Evolutionary conservation across 2,888 invertebrate genomes (phyloP), one percentile per base, ranked within the genome.

Genomic region (Macaria liturata): DNA sequence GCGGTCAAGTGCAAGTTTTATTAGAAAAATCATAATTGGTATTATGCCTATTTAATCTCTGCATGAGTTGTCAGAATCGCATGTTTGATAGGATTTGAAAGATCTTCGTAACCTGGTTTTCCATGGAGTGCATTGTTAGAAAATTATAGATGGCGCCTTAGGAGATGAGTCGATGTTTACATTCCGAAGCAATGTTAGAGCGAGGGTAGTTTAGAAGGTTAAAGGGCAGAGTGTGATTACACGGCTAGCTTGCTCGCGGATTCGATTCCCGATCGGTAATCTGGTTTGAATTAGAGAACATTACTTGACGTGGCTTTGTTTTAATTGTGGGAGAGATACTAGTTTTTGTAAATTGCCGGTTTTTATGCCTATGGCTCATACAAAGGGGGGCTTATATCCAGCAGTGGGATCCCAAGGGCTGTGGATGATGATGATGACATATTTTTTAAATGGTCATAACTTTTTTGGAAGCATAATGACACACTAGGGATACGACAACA

Each of bases 131-230:
- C 78, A 88, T 88, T 86, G 89, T 85, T 86, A 80, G 87, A 84
- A 90, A 90, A 91, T 91, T 91, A 91, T 83, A 90, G 91, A 90
- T 90, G 91, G 91, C 91, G 91, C 91, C 89, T 86, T 67, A 77
- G 85, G 85, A 89, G 88, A 88, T 87, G 84, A 83, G 70, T 74
- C 74, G 85, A 79, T 91, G 91, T 91, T 91, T 91, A 90, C 91
- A 91, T 91, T 91, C 90, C 88, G 72, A 71, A 70, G 69, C 78
- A 87, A 86, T 81, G 88, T 83, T 81, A 66, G 80, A 80, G 80
- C 77, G 79, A 78, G 83, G 81, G 84, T 83, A 83, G 64, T 88
- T 89, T 85, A 86, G 78, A 72, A 81, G 90, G 86, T 87, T 78
- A 83, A 58, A 84, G 91, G 89, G 89, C 80, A 76, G 69, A 67